A percentile compares a stretch with the other conserved stretches of the same genome.
phyloP scores from a whole-genome alignment of 2,113 vertebrate species.

The Syngnathus floridae region DNA sequence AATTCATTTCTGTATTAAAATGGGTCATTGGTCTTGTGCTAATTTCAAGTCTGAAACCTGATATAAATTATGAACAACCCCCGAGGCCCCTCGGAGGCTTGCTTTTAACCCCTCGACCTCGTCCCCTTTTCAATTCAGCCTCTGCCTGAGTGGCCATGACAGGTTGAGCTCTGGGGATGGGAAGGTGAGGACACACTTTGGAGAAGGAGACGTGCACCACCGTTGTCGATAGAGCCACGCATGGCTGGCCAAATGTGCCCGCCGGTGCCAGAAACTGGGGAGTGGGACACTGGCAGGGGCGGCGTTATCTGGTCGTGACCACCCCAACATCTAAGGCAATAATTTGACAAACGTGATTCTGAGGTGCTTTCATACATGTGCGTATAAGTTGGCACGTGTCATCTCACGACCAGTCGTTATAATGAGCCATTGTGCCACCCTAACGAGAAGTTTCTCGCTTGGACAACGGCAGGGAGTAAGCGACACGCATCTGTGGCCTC shows the following conservation, averaged over 20 bases:
- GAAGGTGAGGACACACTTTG: conserved; percentile 34
- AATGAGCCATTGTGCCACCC: too few relatives aligned
- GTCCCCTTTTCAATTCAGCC: conserved; percentile 54
- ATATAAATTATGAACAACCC: neutral
- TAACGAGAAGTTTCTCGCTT: too few relatives aligned
- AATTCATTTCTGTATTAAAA: neutral
- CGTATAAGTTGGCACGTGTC: too few relatives aligned
- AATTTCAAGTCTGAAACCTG: neutral
- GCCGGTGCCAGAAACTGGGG: conserved; percentile 31
- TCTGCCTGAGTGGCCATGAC: conserved; percentile 45
- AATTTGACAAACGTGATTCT: too few relatives aligned
- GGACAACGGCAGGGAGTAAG: too few relatives aligned
- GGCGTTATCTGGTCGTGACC: neutral
- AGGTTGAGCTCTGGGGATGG: conserved; percentile 44
- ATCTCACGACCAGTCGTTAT: too few relatives aligned
- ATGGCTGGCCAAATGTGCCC: conserved; percentile 36
- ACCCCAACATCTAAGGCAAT: too few relatives aligned
- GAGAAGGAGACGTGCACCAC: conserved; percentile 4
- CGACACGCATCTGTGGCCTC: conserved; percentile 23
- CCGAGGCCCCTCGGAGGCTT: neutral
- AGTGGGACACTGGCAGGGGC: conserved; percentile 17
- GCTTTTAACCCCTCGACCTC: conserved; percentile 33
- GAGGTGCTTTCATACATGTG: too few relatives aligned
- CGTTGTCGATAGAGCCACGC: conserved; percentile 27
- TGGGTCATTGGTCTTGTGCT: neutral